Base-by-base conservation (phyloP, 2,113 vertebrate species). In the Prietella phreatophila region DNA sequence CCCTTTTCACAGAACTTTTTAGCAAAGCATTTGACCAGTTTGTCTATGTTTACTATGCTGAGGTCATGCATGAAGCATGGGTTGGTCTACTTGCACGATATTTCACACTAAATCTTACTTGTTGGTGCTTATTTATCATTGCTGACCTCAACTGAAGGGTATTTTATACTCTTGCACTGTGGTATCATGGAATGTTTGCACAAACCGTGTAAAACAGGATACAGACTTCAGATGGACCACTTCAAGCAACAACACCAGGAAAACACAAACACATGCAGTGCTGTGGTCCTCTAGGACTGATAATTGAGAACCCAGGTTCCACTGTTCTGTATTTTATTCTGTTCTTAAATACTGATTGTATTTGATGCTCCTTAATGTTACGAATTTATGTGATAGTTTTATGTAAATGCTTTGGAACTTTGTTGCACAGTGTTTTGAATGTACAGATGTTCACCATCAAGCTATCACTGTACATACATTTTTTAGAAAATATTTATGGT, bases 91-190 rank as follows among this genome's bases (percentile, higher is more conserved):
- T 71, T 87, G 78, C 78, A 82, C 25, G 33, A 63, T 87, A 69
- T 73, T 82, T 33, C 33, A 55, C 86, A 56, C 63, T 60, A 55
- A 87, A 83, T 60, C 60, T 67, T 82, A 27, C 56, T 84, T 10
- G n/a, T 82, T 75, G 65, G 80, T 87, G 86, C 80, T 87, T 83
- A 83, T 73, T 87, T 83, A 87, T 73, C 25, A 82, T 82, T 87
- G 81, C 22, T 75, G 82, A 87, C 86, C 81, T 87, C 80, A 87
- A 9, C 69, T 82, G 1, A 76, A 61, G 71, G 55, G 69, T 87
- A 76, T 36, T 83, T 73, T 83, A 76, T 76, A 33, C 47, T 83
- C 56, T 75, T 87, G 63, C 55, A 82, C 53, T 73, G 85, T 82
- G n/a, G 42, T 36, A 58, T 85, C 71, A 30, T 61, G 55, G 76